These are phyloP conservation scores for Agapornis canus DNA, from an alignment of 2,797 vertebrate species.

Conservation along the genomic window DNA sequence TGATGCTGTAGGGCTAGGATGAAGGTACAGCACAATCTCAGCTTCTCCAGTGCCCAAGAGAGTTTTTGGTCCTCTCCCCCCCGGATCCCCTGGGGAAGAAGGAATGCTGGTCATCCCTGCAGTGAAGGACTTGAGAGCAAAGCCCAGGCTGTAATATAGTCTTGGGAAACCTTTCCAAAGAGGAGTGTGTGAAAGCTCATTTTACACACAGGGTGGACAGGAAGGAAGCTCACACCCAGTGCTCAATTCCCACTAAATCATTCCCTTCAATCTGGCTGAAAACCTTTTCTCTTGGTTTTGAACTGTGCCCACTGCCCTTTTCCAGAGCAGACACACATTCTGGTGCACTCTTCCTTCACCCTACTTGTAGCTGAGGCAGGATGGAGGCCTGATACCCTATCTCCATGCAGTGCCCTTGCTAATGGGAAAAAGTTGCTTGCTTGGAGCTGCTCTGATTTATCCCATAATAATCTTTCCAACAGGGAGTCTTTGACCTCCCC, in stretches of 20 bases:
- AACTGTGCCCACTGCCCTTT: neutral
- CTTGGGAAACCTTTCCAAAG: neutral
- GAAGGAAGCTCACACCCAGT: neutral
- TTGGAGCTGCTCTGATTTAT: neutral
- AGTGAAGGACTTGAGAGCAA: neutral
- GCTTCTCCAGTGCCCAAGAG: neutral
- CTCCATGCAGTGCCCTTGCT: neutral
- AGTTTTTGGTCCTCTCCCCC: neutral
- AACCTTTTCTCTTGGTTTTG: rapidly evolving
- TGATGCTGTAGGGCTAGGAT: neutral
- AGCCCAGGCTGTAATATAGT: neutral
- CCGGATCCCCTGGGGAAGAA: neutral
- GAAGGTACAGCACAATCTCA: rapidly evolving
- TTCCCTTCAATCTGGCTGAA: neutral
- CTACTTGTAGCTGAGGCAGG: neutral
- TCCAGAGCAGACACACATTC: neutral
- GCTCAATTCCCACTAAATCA: neutral
- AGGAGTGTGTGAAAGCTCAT: neutral
- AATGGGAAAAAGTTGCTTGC: neutral
- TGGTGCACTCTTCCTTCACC: neutral
- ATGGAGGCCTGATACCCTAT: neutral
- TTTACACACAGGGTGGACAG: rapidly evolving
- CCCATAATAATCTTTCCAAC: neutral
- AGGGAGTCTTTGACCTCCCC: neutral
- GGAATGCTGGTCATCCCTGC: neutral